These are phyloP conservation scores for Anthonomus grandis DNA, from an alignment of 1,140 invertebrate species.

Conservation along the genomic window DNA sequence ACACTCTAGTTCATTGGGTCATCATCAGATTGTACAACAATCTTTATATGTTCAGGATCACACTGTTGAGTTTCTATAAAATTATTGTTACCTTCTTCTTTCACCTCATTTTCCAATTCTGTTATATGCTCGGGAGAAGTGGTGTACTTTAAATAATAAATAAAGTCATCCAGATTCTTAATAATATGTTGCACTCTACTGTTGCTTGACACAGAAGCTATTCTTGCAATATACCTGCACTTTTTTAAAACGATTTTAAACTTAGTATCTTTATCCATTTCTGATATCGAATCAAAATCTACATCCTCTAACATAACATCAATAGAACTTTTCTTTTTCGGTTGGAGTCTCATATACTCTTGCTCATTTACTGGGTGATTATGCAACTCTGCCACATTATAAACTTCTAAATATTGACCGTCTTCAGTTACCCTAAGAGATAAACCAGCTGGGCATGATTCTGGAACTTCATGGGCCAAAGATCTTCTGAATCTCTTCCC, in stretches of 20 bases:
- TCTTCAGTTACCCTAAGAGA: constrained; percentile 6
- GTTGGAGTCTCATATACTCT: constrained; percentile 9
- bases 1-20: no score
- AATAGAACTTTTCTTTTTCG: neutral
- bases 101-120: neutral
- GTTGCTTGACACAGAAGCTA: constrained; percentile 9
- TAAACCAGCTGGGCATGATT: constrained; percentile 17
- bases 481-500: constrained; percentile 18
- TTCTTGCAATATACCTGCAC: constrained; percentile 13
- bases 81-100: neutral
- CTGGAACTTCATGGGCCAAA: constrained; percentile 4
- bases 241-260: constrained; percentile 16
- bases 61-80: neutral
- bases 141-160: constrained; percentile 22
- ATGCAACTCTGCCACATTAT: constrained; percentile 7
- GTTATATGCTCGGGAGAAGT: constrained; percentile 2
- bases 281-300: neutral
- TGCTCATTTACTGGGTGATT: constrained; percentile 20
- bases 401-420: constrained; percentile 13
- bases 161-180: constrained; percentile 21
- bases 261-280: constrained; percentile 1
- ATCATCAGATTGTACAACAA: constrained; percentile 14
- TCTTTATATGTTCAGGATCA: constrained; percentile 12
- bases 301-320: neutral
- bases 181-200: constrained; percentile 10